Evolutionary conservation across 2,113 vertebrate genomes (phyloP).

Genomic region (Cyanoliseus patagonus): DNA sequence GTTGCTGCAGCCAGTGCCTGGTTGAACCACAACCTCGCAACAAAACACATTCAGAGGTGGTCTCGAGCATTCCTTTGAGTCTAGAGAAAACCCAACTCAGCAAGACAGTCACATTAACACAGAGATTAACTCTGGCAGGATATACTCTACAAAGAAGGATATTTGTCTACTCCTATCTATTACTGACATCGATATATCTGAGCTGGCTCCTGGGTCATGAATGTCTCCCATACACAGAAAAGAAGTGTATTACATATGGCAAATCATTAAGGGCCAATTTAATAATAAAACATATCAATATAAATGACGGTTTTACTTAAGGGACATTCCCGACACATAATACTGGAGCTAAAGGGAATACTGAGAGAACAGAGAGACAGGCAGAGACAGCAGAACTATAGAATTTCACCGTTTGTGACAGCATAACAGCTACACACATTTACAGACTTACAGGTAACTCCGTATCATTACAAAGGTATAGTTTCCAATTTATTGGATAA

Average conservation of each 20-base stretch:
- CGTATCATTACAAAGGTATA: neutral
- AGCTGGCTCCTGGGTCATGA: neutral
- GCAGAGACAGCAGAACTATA: neutral
- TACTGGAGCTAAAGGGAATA: neutral
- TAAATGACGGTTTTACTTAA: neutral
- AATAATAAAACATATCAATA: neutral
- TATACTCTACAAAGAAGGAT: neutral
- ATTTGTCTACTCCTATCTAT: neutral
- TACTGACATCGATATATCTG: neutral
- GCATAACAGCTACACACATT: rapidly evolving
- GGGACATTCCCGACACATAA: rapidly evolving
- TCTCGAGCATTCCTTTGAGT: neutral
- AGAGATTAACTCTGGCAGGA: neutral
- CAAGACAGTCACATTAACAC: neutral
- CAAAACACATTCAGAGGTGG: neutral
- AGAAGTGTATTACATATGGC: neutral
- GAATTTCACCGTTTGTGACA: neutral
- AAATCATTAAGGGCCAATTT: neutral
- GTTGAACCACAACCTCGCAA: neutral
- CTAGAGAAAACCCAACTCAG: neutral
- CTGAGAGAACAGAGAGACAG: neutral
- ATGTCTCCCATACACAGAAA: neutral
- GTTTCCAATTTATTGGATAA: neutral
- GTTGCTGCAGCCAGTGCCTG: neutral
- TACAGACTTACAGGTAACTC: rapidly evolving